Percentiles rank a stretch among this genome's conserved stretches.
These are phyloP conservation scores for Paragorgia papillata DNA, from an alignment of 92 coral and sea anemone species.

Conservation along the genomic window DNA sequence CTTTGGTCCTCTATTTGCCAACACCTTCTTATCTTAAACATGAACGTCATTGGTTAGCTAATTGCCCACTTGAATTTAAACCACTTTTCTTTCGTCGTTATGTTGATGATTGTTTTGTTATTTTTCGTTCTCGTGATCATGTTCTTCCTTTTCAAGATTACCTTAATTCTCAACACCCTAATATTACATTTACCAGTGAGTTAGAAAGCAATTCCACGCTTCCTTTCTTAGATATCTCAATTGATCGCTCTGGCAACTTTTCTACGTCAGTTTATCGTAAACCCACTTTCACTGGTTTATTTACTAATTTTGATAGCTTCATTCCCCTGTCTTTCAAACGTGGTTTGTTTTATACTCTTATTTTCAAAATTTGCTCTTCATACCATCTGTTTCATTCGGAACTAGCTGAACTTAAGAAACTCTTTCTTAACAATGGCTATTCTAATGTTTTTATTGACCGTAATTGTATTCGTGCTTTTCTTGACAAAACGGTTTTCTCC, in stretches of 20 bases:
- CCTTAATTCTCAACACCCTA: slow-evolving; percentile 1
- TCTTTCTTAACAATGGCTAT: no score
- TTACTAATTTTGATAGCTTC: slow-evolving; percentile 1
- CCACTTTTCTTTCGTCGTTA: background rate
- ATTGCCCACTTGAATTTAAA: slow-evolving; percentile 25
- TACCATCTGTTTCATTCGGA: no score
- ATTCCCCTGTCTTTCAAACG: background rate
- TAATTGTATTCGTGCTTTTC: no score
- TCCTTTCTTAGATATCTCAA: slow-evolving; percentile 1
- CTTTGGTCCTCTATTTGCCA: background rate
- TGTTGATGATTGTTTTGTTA: slow-evolving; percentile 17
- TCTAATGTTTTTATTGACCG: no score
- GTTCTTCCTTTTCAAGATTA: background rate
- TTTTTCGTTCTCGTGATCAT: slow-evolving; percentile 1
- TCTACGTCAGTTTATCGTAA: background rate
- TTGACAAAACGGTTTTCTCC: no score
- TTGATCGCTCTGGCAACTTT: background rate
- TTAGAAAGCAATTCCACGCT: background rate
- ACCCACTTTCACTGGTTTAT: slow-evolving; percentile 12
- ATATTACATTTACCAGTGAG: slow-evolving; percentile 5
- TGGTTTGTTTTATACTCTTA: background rate
- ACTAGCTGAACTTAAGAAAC: no score
- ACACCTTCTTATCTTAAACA: background rate
- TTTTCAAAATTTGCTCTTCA: background rate
- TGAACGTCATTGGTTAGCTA: background rate